Conservation (phyloP, 2,797 vertebrate species). For the Coregonus sp. region DNA sequence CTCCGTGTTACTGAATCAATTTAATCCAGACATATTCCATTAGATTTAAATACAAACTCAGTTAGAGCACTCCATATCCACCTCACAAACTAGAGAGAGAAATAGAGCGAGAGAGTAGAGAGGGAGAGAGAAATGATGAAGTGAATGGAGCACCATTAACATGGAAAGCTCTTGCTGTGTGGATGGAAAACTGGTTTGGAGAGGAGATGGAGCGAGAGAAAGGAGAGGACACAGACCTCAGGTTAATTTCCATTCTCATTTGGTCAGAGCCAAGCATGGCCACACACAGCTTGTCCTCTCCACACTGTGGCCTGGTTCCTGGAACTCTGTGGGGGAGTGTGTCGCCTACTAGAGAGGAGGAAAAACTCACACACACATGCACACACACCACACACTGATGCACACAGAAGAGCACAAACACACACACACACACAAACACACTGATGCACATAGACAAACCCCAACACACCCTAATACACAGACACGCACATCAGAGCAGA, state of each 20-base stretch:
- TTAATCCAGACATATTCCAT: conserved; percentile 65
- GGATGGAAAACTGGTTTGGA: conserved; percentile 61
- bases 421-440: conserved; percentile 9
- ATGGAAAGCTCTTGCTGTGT: conserved; percentile 48
- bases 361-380: conserved; percentile 1
- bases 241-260: conserved; percentile 65
- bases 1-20: conserved; percentile 60
- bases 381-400: conserved; percentile 22
- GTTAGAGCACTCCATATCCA: conserved; percentile 60
- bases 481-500: conserved; percentile 6
- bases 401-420: conserved; percentile 7
- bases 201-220: conserved; percentile 36
- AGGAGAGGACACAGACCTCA: conserved; percentile 47
- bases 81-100: conserved; percentile 43
- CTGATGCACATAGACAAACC: neutral
- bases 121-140: conserved; percentile 51
- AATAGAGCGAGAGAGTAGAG: neutral
- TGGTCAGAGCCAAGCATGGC: conserved; percentile 48
- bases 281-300: conserved; percentile 26
- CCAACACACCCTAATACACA: conserved; percentile 2
- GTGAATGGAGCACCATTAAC: conserved; percentile 60
- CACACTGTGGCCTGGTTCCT: conserved; percentile 17
- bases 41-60: conserved; percentile 69
- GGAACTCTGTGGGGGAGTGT: conserved; percentile 16
- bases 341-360: neutral